Percentiles rank a stretch among this genome's conserved stretches.
phyloP scores from a whole-genome alignment of 2,797 vertebrate genomes.

The Sebastes miniatus region DNA sequence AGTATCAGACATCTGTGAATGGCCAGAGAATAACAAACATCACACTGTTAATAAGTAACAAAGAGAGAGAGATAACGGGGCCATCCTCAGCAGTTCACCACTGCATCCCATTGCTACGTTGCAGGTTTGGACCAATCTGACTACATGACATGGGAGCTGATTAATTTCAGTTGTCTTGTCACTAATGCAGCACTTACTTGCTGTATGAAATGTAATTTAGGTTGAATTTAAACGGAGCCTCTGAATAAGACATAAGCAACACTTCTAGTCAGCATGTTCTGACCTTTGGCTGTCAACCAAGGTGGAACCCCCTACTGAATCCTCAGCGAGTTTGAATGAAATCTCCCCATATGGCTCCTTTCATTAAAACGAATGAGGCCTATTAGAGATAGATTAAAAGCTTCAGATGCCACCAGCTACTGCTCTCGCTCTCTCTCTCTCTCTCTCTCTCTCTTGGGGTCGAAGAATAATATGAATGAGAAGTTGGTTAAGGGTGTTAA shows the following conservation, averaged over 20 bases:
- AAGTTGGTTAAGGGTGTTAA: slow-evolving; percentile 64
- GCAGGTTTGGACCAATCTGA: not conserved
- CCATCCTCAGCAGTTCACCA: slow-evolving; percentile 41
- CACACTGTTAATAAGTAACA: slow-evolving; percentile 16
- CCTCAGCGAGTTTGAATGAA: slow-evolving; percentile 50
- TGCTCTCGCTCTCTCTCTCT: slow-evolving; percentile 65
- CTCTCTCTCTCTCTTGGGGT: slow-evolving; percentile 58
- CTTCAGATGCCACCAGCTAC: slow-evolving; percentile 67
- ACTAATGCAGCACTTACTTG: slow-evolving; percentile 16
- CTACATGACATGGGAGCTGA: slow-evolving; percentile 17
- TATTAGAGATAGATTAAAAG: slow-evolving; percentile 75
- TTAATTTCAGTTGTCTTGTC: slow-evolving; percentile 37
- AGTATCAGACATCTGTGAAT: slow-evolving; percentile 61
- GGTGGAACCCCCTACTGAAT: slow-evolving; percentile 52
- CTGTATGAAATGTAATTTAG: slow-evolving; percentile 15
- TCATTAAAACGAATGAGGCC: slow-evolving; percentile 75
- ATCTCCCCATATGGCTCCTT: slow-evolving; percentile 70
- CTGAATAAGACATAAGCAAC: slow-evolving; percentile 14
- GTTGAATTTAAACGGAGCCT: slow-evolving; percentile 32
- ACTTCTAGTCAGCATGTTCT: slow-evolving; percentile 34
- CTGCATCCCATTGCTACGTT: not conserved
- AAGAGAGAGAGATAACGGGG: slow-evolving; percentile 34
- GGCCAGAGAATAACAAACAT: slow-evolving; percentile 39
- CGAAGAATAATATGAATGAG: slow-evolving; percentile 33
- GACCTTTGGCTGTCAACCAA: slow-evolving; percentile 73